Evolutionary conservation across 1,140 invertebrate species (phyloP).

Genomic region (Bursaphelenchus mucronatus): DNA sequence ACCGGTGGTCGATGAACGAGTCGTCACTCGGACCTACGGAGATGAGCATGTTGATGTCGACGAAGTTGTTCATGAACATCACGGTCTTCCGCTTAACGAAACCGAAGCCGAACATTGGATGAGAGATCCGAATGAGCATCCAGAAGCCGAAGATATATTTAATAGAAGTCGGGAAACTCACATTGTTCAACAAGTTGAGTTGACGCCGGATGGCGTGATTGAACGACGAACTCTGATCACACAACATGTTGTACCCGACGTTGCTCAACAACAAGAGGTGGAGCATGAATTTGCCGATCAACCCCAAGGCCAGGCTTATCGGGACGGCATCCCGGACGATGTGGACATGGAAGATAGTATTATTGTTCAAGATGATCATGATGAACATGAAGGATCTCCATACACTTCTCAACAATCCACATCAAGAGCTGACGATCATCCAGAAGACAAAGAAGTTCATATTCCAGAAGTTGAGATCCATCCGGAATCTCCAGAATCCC

Average conservation of each 20-base stretch:
- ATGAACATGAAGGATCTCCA: no score
- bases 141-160: conserved; percentile 29
- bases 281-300: no score
- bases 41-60: conserved; percentile 46
- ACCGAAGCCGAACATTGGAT: conserved; percentile 50
- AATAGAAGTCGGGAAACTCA: conserved; percentile 41
- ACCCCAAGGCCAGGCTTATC: no score
- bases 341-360: no score
- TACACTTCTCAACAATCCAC: no score
- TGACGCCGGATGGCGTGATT: conserved; percentile 29
- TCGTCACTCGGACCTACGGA: conserved; percentile 46
- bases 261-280: no score
- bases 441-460: no score
- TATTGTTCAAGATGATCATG: no score
- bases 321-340: no score
- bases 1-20: conserved; percentile 57
- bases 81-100: conserved; percentile 47
- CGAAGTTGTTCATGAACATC: conserved; percentile 41
- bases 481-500: no score
- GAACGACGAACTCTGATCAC: conserved; percentile 44
- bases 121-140: conserved; percentile 21
- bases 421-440: no score
- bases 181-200: conserved; percentile 31
- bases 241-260: conserved; percentile 34
- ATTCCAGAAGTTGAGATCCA: no score